Conservation (phyloP, 2,113 vertebrate species). For the Montifringilla adamsi region DNA sequence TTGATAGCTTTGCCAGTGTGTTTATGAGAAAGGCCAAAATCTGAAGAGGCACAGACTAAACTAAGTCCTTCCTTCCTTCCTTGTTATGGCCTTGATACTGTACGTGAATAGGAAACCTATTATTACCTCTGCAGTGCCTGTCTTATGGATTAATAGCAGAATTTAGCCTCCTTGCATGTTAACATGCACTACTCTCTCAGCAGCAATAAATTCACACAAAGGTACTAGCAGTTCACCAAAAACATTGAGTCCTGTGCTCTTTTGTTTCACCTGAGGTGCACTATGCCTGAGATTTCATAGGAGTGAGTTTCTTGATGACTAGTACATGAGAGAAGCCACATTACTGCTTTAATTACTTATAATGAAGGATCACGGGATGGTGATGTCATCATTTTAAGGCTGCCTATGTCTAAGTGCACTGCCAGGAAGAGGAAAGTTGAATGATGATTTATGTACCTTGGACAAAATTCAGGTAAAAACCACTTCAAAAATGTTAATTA, state of each 20-base stretch:
- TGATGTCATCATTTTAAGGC: conserved; percentile 65
- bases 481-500: conserved; percentile 61
- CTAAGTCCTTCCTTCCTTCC: conserved; percentile 26
- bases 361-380: conserved; percentile 45
- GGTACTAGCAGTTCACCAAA: conserved; percentile 36
- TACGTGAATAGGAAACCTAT: background rate
- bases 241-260: conserved; percentile 35
- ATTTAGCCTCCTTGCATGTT: conserved; percentile 37
- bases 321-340: background rate
- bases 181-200: conserved; percentile 23
- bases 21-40: conserved; percentile 52
- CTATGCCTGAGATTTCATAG: background rate
- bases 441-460: conserved; percentile 58
- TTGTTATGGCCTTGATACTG: background rate
- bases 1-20: conserved; percentile 34
- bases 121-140: conserved; percentile 3
- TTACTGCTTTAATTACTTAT: conserved; percentile 58
- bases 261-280: conserved; percentile 38
- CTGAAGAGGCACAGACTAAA: conserved; percentile 44
- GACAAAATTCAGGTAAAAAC: conserved; percentile 57
- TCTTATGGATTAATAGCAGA: conserved; percentile 53
- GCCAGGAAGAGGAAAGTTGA: conserved; percentile 61
- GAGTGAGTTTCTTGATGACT: conserved; percentile 33
- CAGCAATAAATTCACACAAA: conserved; percentile 46
- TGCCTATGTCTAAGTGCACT: conserved; percentile 63